Conservation (phyloP, 2,888 invertebrate genomes). For the Dione juno region DNA sequence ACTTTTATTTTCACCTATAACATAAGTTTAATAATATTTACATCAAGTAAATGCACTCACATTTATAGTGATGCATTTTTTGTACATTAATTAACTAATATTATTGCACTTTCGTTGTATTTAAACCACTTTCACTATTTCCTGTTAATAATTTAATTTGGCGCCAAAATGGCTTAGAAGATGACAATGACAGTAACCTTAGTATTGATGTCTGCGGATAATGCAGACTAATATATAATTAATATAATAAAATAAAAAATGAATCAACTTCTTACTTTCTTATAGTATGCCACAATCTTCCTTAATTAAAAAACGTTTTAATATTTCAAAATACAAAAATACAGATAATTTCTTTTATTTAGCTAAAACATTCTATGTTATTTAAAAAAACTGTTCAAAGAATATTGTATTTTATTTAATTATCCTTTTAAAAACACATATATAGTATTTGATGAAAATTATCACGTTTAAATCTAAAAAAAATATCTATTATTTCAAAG, state of each 20-base stretch:
- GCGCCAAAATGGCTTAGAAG: not conserved
- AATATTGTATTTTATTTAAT: not conserved
- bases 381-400: not conserved
- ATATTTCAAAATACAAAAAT: not conserved
- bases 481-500: not conserved
- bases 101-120: slow-evolving; percentile 47
- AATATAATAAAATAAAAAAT: too few relatives aligned
- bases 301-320: not conserved
- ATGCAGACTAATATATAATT: too few relatives aligned
- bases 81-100: slow-evolving; percentile 43
- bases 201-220: too few relatives aligned
- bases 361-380: not conserved
- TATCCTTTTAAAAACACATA: not conserved
- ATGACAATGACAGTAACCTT: too few relatives aligned
- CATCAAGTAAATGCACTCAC: slow-evolving; percentile 72
- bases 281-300: not conserved
- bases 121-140: not conserved
- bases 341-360: not conserved
- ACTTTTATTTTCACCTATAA: slow-evolving; percentile 63
- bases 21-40: slow-evolving; percentile 64
- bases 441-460: not conserved
- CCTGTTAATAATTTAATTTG: not conserved
- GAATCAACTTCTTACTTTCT: not conserved
- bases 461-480: not conserved
- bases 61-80: slow-evolving; percentile 57